Evolutionary conservation across 1,140 invertebrate species (phyloP).

Genomic region (Phortica variegata): DNA sequence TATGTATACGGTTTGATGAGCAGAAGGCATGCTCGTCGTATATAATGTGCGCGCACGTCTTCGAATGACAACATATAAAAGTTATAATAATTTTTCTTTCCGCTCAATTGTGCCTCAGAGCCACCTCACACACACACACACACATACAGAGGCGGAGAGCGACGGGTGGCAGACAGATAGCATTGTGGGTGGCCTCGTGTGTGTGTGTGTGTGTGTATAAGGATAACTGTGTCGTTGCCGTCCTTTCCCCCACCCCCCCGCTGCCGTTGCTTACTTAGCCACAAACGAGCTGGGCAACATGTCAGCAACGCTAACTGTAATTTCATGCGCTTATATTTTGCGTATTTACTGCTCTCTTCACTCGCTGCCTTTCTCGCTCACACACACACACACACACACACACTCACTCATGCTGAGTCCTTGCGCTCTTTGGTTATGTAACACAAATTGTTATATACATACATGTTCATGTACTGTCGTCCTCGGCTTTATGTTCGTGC

Average conservation of each 20-base stretch:
- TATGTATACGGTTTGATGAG: too few relatives aligned
- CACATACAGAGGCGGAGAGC: neutral
- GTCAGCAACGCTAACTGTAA: slow-evolving; percentile 40
- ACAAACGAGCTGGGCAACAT: slow-evolving; percentile 23
- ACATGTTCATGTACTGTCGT: slow-evolving; percentile 9
- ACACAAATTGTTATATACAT: slow-evolving; percentile 1
- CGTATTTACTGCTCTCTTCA: too few relatives aligned
- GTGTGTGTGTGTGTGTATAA: slow-evolving; percentile 7
- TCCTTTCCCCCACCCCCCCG: slow-evolving; percentile 1
- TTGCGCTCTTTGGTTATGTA: slow-evolving; percentile 14
- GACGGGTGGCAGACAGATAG: slow-evolving; percentile 37
- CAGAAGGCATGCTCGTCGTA: too few relatives aligned
- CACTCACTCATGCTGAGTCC: slow-evolving; percentile 12
- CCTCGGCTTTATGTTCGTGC: slow-evolving; percentile 32
- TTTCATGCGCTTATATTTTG: slow-evolving; percentile 48
- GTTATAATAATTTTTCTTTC: slow-evolving; percentile 57
- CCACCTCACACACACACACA: too few relatives aligned
- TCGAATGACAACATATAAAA: slow-evolving; percentile 54
- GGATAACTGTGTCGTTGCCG: slow-evolving; percentile 18
- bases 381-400: too few relatives aligned
- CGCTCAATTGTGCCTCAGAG: slow-evolving; percentile 54
- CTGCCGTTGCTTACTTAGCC: slow-evolving; percentile 1
- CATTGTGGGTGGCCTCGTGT: slow-evolving; percentile 15
- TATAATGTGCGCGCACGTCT: slow-evolving; percentile 4
- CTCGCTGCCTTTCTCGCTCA: too few relatives aligned